Evolutionary conservation across 2,113 vertebrate species (phyloP).

Genomic region (Atlantisia rogersi): DNA sequence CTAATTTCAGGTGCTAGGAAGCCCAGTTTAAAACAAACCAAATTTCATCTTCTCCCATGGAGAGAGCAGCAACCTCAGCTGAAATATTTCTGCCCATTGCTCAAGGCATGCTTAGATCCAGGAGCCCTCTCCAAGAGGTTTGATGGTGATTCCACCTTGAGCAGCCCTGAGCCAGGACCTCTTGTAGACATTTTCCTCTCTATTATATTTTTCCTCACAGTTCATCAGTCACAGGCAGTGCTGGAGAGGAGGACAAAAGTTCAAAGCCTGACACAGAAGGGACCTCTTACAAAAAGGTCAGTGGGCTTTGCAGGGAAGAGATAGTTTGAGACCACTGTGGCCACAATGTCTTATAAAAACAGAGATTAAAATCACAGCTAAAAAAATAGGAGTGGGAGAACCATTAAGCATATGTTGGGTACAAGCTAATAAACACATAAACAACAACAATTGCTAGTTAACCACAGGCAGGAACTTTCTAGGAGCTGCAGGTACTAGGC

Average conservation of each 20-base stretch:
- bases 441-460: conserved; percentile 22
- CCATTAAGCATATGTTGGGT: conserved; percentile 28
- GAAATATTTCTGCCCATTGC: background rate
- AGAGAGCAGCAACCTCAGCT: background rate
- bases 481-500: background rate
- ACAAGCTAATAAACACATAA: conserved; percentile 25
- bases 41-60: background rate
- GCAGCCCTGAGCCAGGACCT: background rate
- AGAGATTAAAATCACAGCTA: background rate
- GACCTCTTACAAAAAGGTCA: background rate
- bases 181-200: background rate
- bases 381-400: background rate
- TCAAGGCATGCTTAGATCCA: background rate
- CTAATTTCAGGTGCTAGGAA: background rate
- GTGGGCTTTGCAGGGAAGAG: background rate
- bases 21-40: background rate
- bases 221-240: background rate
- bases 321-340: background rate
- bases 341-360: background rate
- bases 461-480: background rate
- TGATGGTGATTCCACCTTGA: background rate
- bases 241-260: background rate
- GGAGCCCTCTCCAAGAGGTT: background rate
- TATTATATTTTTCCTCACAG: background rate
- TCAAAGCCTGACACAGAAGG: background rate